These are phyloP conservation scores for Cryptus armator DNA, from an alignment of 2,888 invertebrate genomes.

Conservation along the genomic window DNA sequence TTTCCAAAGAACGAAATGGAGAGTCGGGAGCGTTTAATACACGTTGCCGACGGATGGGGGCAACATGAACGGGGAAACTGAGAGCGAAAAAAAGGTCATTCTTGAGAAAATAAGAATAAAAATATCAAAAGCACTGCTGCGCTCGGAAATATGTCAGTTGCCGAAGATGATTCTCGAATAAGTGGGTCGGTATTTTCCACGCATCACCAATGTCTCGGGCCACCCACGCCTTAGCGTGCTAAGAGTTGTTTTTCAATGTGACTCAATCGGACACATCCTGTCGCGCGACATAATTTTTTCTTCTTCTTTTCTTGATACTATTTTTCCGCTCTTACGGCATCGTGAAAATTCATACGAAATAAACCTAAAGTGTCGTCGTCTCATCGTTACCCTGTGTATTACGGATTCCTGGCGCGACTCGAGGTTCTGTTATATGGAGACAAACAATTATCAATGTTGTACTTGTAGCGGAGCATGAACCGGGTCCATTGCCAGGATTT, in stretches of 20 bases:
- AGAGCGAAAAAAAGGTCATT: slow-evolving; percentile 73
- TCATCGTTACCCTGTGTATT: not conserved
- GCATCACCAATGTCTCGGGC: slow-evolving; percentile 81
- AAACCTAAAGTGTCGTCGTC: not conserved
- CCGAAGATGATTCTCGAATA: slow-evolving; percentile 68
- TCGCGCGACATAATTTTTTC: slow-evolving; percentile 48
- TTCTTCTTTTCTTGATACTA: slow-evolving; percentile 30
- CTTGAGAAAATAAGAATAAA: slow-evolving; percentile 28
- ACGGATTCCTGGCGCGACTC: slow-evolving; percentile 28
- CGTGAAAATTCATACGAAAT: not conserved
- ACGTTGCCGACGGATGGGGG: slow-evolving; percentile 66
- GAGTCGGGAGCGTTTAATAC: slow-evolving; percentile 1
- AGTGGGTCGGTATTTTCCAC: slow-evolving; percentile 83
- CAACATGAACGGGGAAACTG: slow-evolving; percentile 74
- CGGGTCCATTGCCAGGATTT: slow-evolving; percentile 61
- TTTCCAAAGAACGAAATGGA: slow-evolving; percentile 9
- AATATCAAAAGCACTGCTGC: slow-evolving; percentile 38
- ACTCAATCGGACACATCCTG: slow-evolving; percentile 55
- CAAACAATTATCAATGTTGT: slow-evolving; percentile 35
- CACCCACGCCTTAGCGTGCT: slow-evolving; percentile 70
- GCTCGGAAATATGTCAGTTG: slow-evolving; percentile 38
- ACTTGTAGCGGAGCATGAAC: slow-evolving; percentile 49
- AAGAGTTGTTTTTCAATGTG: slow-evolving; percentile 52
- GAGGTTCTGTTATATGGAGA: not conserved
- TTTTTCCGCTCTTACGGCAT: not conserved